Evolutionary conservation across 2,888 invertebrate genomes (phyloP), one percentile per base, ranked within the genome.

Genomic region (Drosophila demipolita): DNA sequence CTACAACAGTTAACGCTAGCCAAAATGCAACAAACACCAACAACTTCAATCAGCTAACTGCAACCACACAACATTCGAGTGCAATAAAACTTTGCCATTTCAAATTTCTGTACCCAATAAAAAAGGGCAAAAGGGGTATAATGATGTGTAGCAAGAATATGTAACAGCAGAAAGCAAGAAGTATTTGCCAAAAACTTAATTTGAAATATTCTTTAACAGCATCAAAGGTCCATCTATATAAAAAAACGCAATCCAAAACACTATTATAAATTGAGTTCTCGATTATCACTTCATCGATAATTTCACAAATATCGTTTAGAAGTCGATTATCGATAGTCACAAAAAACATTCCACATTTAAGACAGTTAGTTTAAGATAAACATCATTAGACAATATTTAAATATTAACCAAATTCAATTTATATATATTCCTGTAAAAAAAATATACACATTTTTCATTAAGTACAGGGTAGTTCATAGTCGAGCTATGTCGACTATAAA

Each of bases 1-100:
- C 78, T 73, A 42, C 45, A 64, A 23, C 67, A 75, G 82, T 81
- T 78, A 67, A 71, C 65, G 66, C 48, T 32, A 36, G 55, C 42
- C 59, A 74, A 62, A 70, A 54, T 61, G 69, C 70, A 61, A 64
- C 57, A 62, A 75, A 45, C 17, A 67, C 42, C 42, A 72, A 33
- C 38, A 54, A 29, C 32, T 36, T 8, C 45, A 38, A 52, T 20
- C 33, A 67, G 36, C 33, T 60, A 52, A 33, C 36, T 20, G 65
- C 20, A 73, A 60, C 49, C 55, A 60, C 35, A 79, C 40, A 52
- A 50, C 55, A 57, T 48, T 23, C 66, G 40, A 71, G 66, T 67
- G 76, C 78, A 80, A 78, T 80, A 67, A 75, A 80, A 78, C 59
- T 78, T 78, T 60, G 65, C 66, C 69, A 52, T 45, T 54, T 29